Conservation (phyloP, 2,113 vertebrate genomes). For the Ammospiza caudacuta region DNA sequence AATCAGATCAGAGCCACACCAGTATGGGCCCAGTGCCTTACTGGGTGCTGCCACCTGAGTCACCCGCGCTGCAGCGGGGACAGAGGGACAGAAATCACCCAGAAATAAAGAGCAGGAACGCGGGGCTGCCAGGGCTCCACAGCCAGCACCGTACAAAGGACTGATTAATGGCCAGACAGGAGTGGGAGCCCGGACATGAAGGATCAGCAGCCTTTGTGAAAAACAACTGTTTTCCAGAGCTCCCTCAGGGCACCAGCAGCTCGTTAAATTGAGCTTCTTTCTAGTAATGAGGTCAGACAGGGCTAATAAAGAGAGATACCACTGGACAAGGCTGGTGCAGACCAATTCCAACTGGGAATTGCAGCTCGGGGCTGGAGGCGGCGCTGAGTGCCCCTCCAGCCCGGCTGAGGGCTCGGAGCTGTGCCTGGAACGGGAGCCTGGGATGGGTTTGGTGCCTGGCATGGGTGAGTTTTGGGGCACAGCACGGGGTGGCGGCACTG, state of each 20-base stretch:
- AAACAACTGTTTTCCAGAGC: constrained; percentile 52
- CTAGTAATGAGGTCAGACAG: constrained; percentile 68
- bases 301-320: constrained; percentile 68
- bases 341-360: constrained; percentile 29
- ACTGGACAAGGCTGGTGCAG: background rate
- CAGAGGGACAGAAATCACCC: background rate
- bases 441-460: background rate
- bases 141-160: background rate
- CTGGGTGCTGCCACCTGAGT: fast-evolving
- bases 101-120: background rate
- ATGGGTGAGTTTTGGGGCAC: background rate
- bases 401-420: fast-evolving
- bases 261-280: constrained; percentile 51
- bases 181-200: constrained; percentile 8
- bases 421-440: background rate
- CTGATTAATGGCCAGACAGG: constrained; percentile 30
- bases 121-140: background rate
- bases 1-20: background rate
- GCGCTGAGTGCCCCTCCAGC: background rate
- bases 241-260: constrained; percentile 28
- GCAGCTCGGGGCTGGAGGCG: background rate
- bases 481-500: background rate
- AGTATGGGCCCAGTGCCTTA: background rate
- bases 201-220: constrained; percentile 55
- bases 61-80: fast-evolving